These are phyloP conservation scores for Berghia stephanieae DNA, from an alignment of 1,140 invertebrate genomes.

Conservation along the genomic window DNA sequence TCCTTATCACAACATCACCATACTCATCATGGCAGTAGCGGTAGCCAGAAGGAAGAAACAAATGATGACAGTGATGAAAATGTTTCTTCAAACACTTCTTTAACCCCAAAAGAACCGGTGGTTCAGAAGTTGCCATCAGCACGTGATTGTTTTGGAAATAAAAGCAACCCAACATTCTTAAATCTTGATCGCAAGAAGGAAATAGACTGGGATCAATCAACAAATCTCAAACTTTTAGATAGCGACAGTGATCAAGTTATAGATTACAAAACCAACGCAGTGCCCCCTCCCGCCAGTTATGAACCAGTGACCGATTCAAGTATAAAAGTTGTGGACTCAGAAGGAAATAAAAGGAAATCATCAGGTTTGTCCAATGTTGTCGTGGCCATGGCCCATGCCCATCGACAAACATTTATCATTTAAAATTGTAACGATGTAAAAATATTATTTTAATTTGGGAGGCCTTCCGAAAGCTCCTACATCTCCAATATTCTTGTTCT, in stretches of 20 bases:
- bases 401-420: too few relatives aligned
- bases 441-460: too few relatives aligned
- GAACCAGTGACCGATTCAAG: constrained; percentile 17
- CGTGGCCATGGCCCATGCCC: too few relatives aligned
- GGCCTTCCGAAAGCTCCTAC: too few relatives aligned
- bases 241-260: neutral
- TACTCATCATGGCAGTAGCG: neutral
- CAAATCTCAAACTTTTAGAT: neutral
- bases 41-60: neutral
- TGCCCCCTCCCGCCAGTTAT: constrained; percentile 15
- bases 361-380: too few relatives aligned
- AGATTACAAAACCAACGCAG: constrained; percentile 3
- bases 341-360: constrained; percentile 25
- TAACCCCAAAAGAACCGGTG: neutral
- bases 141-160: neutral
- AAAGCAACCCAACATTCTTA: constrained; percentile 9
- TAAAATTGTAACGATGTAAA: too few relatives aligned
- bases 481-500: too few relatives aligned
- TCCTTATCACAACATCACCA: neutral
- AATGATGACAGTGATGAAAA: neutral
- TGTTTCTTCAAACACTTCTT: neutral
- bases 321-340: constrained; percentile 22
- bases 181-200: neutral
- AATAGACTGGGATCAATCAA: constrained; percentile 2
- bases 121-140: constrained; percentile 8